phyloP scores from a whole-genome alignment of 2,113 vertebrate species.

The Rhabdomys dilectus region DNA sequence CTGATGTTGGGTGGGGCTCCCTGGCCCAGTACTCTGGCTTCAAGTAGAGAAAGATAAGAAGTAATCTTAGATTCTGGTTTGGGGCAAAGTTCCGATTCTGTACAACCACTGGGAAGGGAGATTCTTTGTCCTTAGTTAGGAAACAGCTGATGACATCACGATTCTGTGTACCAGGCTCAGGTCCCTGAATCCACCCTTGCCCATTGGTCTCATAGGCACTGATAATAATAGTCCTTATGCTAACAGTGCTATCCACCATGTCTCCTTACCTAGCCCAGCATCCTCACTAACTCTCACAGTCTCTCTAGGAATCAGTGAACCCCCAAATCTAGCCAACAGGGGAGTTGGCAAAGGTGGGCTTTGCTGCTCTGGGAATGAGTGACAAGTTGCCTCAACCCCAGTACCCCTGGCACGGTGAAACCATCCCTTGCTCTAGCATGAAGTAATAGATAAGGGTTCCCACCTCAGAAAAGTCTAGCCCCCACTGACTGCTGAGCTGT shows the following conservation, averaged over 20 bases:
- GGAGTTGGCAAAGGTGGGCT: neutral
- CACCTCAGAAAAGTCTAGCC: neutral
- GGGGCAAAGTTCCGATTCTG: neutral
- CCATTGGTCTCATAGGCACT: too few relatives aligned
- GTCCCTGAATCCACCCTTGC: neutral
- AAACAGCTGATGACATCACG: neutral
- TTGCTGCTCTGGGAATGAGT: neutral
- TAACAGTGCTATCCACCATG: neutral
- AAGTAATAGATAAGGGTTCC: neutral
- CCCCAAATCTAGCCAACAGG: neutral
- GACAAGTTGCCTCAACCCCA: neutral
- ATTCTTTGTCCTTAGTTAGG: neutral
- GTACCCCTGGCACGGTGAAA: neutral
- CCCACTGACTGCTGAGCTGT: neutral
- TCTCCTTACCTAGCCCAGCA: neutral
- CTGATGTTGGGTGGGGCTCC: neutral
- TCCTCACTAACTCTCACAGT: neutral
- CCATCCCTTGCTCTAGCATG: neutral
- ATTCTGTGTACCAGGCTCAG: rapidly evolving
- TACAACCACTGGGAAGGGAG: neutral
- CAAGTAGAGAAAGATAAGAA: neutral
- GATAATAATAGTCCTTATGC: neutral
- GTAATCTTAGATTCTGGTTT: neutral
- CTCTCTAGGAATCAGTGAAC: neutral
- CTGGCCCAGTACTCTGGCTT: neutral